These are phyloP conservation scores for Anser cygnoides DNA, from an alignment of 2,113 vertebrate species.

Conservation along the genomic window DNA sequence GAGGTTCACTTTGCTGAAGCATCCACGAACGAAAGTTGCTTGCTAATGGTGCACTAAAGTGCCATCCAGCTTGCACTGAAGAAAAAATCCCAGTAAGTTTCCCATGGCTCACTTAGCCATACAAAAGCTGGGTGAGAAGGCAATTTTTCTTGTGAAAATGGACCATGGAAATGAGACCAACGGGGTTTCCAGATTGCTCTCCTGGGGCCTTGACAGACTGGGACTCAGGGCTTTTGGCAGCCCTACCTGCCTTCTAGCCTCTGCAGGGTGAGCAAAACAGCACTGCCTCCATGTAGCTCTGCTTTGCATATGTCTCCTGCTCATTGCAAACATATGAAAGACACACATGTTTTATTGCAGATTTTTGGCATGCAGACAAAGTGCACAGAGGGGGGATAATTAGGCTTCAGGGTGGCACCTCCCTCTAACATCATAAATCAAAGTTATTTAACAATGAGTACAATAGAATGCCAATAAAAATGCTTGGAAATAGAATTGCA, in stretches of 20 bases:
- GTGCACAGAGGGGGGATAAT: not conserved
- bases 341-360: not conserved
- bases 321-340: not conserved
- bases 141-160: slow-evolving; percentile 1
- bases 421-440: not conserved
- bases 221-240: not conserved
- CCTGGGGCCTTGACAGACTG: not conserved
- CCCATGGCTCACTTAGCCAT: not conserved
- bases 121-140: not conserved
- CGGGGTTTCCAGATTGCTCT: not conserved
- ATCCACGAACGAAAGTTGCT: not conserved
- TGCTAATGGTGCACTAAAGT: not conserved
- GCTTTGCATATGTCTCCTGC: not conserved
- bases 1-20: not conserved
- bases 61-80: not conserved
- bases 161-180: not conserved
- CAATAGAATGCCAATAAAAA: not conserved
- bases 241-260: not conserved
- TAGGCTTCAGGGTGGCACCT: slow-evolving; percentile 11
- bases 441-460: not conserved
- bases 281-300: not conserved
- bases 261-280: not conserved
- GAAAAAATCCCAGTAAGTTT: not conserved
- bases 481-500: not conserved
- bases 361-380: not conserved